Evolutionary conservation across 2,113 vertebrate genomes (phyloP), one percentile per base, ranked within the genome.

Genomic region (Cercocebus atys): DNA sequence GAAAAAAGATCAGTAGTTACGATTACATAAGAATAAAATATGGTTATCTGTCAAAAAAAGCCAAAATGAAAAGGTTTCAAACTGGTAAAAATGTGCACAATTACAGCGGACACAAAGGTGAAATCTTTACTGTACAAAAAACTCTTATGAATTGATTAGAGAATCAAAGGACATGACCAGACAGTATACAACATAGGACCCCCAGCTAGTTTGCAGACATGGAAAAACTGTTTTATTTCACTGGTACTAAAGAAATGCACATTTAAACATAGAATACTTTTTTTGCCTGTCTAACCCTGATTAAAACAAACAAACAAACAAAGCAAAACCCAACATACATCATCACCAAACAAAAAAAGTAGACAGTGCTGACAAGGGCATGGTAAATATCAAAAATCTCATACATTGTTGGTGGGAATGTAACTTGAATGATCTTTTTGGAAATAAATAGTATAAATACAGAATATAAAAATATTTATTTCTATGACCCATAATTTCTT

Each of bases 11-110:
- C 4, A 45, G 94, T 75, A 92, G 73, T 93, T 94, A 94, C 80
- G 73, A 97, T 96, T 97, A 89, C 61, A 89, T 92, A 94, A 97
- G 96, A 97, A 95, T 80, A 79, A 95, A 43, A 89, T 64, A 83
- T 84, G 93, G 64, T 97, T 73, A 79, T 96, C 78, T 93, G 93
- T 97, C 87, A 89, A 73, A 97, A 90, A 83, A 83, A 94, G 47
- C 61, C 73, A 55, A 95, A 97, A 96, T 90, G 96, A 95, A 94
- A 93, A 96, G 86, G 61, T 89, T 79, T 95, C 93, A 97, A 87
- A 95, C 47, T 80, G 38, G 76, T 93, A 86, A 86, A 92, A 94
- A 88, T 87, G 97, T 91, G 87, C 84, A 91, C 78, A 97, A 95
- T 93, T 96, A 88, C 94, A 97, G 61, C 66, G 88, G 78, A 93